Conservation (phyloP, 2,113 vertebrate species). For the Triplophysa dalaica region DNA sequence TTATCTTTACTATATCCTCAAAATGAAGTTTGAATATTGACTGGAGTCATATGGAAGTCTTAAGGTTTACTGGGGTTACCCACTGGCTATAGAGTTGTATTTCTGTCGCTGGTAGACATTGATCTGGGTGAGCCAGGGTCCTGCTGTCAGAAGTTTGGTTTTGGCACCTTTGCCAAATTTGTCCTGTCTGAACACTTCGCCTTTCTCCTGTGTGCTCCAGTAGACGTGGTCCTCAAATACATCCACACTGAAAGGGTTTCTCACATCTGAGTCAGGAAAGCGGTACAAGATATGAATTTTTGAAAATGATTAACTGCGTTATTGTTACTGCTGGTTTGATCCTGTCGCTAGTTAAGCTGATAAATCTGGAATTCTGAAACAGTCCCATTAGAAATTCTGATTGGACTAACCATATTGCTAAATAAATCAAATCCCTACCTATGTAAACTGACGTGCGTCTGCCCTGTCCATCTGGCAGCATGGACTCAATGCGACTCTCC, state of each 20-base stretch:
- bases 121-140: slow-evolving; percentile 96
- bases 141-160: slow-evolving; percentile 89
- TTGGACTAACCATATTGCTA: background rate
- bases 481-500: slow-evolving; percentile 92
- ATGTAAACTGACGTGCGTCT: slow-evolving; percentile 63
- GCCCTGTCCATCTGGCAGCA: slow-evolving; percentile 84
- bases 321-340: no score
- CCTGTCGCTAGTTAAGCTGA: no score
- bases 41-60: slow-evolving; percentile 21
- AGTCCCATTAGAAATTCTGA: background rate
- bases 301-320: background rate
- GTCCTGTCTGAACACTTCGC: slow-evolving; percentile 93
- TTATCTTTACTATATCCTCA: no score
- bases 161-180: slow-evolving; percentile 90
- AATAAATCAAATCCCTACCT: background rate
- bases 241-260: slow-evolving; percentile 89
- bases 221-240: slow-evolving; percentile 94
- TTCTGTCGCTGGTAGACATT: slow-evolving; percentile 92
- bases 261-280: slow-evolving; percentile 70
- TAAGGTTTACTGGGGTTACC: slow-evolving; percentile 66
- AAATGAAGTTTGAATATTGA: background rate
- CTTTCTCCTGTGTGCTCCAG: slow-evolving; percentile 91
- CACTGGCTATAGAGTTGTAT: slow-evolving; percentile 71
- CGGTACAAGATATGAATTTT: background rate
- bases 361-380: background rate